Percentiles rank a stretch among this genome's conserved stretches.
phyloP scores from a whole-genome alignment of 2,113 vertebrate genomes.

The Crotalus tigris region DNA sequence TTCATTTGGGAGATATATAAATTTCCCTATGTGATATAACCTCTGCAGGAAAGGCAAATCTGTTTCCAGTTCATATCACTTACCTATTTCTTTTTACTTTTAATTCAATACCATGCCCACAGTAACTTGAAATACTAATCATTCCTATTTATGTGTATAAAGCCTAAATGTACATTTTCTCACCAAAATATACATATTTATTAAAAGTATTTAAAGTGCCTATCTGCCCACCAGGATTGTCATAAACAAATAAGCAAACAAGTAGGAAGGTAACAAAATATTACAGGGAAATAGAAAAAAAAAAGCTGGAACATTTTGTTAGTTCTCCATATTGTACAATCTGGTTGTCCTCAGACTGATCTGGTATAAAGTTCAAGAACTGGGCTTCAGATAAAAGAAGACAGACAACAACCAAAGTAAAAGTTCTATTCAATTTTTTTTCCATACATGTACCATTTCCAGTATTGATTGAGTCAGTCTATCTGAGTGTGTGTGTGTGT shows the following conservation, averaged over 20 bases:
- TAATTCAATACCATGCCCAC: background rate
- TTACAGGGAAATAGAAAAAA: background rate
- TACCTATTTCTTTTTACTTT: background rate
- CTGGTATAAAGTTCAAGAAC: background rate
- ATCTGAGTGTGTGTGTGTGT: background rate
- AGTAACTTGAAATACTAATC: background rate
- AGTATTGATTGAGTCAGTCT: background rate
- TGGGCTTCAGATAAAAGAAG: background rate
- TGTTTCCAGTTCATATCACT: background rate
- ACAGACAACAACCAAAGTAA: background rate
- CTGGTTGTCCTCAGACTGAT: background rate
- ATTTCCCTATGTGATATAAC: background rate
- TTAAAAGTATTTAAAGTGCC: background rate
- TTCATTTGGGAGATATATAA: background rate
- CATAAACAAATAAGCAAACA: background rate
- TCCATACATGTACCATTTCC: background rate
- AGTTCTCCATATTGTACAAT: background rate
- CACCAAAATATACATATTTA: background rate
- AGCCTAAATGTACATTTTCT: background rate
- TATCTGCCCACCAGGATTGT: background rate
- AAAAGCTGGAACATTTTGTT: background rate
- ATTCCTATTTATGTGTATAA: background rate
- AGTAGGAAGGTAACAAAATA: background rate
- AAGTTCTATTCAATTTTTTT: background rate
- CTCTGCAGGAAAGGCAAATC: too few relatives aligned